A percentile compares a stretch with the other conserved stretches of the same genome.
Evolutionary conservation across 1,140 invertebrate genomes (phyloP).

Genomic region (Cydia strobilella): DNA sequence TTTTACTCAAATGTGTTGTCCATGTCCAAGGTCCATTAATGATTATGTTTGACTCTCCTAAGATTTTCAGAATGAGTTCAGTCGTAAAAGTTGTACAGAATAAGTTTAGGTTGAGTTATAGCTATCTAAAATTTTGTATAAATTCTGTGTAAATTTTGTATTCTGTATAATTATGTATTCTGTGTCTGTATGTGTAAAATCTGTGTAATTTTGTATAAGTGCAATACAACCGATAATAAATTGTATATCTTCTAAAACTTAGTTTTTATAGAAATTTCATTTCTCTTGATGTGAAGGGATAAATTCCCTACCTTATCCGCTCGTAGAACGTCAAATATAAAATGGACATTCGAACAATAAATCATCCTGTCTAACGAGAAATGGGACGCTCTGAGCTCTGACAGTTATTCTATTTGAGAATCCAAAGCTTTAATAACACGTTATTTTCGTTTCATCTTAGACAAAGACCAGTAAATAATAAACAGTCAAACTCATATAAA

Average conservation of each 20-base stretch:
- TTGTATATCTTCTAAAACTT: neutral
- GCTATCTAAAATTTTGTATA: no score
- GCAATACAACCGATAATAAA: no score
- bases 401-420: slow-evolving; percentile 28
- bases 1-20: no score
- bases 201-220: no score
- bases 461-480: neutral
- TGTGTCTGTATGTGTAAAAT: no score
- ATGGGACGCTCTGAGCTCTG: neutral
- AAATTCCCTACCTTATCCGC: neutral
- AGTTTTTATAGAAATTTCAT: neutral
- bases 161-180: no score
- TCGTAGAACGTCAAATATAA: slow-evolving; percentile 20
- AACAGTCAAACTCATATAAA: neutral
- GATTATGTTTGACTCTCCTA: no score
- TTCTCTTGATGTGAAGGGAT: neutral
- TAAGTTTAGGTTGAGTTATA: no score
- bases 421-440: neutral
- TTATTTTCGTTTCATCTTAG: slow-evolving; percentile 3
- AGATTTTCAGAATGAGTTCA: no score
- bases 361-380: slow-evolving; percentile 18
- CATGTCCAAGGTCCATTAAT: no score
- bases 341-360: slow-evolving; percentile 9
- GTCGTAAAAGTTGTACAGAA: no score
- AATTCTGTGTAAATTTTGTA: no score